Percentiles rank a stretch among this genome's conserved stretches.
Evolutionary conservation across 30 jellyfish, hydroid and myxozoan genomes (phyloP).

Genomic region (Chironex yamaguchii): DNA sequence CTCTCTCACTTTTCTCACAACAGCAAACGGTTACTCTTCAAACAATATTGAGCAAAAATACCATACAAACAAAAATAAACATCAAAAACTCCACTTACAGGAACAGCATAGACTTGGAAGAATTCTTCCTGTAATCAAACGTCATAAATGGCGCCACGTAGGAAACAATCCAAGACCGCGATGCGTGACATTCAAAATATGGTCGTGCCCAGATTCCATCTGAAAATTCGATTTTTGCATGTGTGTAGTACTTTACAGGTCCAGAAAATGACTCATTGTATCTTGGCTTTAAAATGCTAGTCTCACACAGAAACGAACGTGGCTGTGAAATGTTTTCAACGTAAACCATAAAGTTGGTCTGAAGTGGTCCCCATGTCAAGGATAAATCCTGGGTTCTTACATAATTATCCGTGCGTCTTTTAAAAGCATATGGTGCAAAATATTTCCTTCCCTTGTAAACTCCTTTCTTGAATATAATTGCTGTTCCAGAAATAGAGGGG

Average conservation of each 20-base stretch:
- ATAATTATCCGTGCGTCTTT: constrained; percentile 29
- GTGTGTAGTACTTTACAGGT: constrained; percentile 44
- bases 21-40: no score
- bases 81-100: constrained; percentile 52
- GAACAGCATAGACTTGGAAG: constrained; percentile 51
- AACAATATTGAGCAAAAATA: no score
- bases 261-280: constrained; percentile 35
- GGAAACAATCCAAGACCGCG: constrained; percentile 68
- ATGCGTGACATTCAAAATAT: constrained; percentile 69
- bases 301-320: constrained; percentile 52
- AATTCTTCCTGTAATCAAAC: constrained; percentile 46
- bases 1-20: no score
- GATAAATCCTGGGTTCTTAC: constrained; percentile 54
- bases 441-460: constrained; percentile 36
- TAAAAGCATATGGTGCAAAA: constrained; percentile 82
- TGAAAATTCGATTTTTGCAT: constrained; percentile 55
- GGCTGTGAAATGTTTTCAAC: constrained; percentile 45
- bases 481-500: constrained; percentile 51
- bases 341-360: constrained; percentile 48
- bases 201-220: constrained; percentile 85
- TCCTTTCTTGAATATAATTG: constrained; percentile 47
- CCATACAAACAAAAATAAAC: no score
- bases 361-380: constrained; percentile 73
- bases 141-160: constrained; percentile 69
- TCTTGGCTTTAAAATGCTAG: constrained; percentile 65